Evolutionary conservation across 2,113 vertebrate species (phyloP).

Genomic region (Passer montanus): DNA sequence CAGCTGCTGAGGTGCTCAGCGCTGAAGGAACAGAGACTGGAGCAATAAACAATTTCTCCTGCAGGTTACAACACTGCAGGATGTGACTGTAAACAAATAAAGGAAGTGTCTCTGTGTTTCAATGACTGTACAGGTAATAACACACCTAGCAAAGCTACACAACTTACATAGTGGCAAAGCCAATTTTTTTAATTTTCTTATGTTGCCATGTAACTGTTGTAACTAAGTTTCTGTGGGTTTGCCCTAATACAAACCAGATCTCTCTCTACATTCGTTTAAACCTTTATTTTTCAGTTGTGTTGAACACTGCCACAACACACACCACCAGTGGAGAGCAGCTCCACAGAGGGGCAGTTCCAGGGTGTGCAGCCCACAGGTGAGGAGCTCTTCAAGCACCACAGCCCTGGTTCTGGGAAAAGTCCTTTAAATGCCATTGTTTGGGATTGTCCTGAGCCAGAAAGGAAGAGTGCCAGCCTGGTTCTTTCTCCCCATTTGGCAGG

Average conservation of each 20-base stretch:
- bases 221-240: background rate
- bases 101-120: background rate
- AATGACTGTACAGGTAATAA: rapidly evolving
- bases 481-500: background rate
- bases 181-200: background rate
- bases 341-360: background rate
- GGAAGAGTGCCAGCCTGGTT: too few species aligned
- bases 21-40: background rate
- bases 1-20: background rate
- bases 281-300: background rate
- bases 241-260: background rate
- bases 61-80: background rate
- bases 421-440: background rate
- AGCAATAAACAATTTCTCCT: background rate
- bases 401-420: background rate
- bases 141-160: background rate
- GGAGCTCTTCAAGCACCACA: background rate
- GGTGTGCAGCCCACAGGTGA: background rate
- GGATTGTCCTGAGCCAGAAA: background rate
- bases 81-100: background rate
- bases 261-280: background rate
- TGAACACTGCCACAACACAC: background rate
- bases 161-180: background rate
- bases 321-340: rapidly evolving
- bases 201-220: background rate